A percentile compares a stretch with the other conserved stretches of the same genome.
phyloP scores from a whole-genome alignment of 2,797 vertebrate species.

The Neosilurus mollespiculum region DNA sequence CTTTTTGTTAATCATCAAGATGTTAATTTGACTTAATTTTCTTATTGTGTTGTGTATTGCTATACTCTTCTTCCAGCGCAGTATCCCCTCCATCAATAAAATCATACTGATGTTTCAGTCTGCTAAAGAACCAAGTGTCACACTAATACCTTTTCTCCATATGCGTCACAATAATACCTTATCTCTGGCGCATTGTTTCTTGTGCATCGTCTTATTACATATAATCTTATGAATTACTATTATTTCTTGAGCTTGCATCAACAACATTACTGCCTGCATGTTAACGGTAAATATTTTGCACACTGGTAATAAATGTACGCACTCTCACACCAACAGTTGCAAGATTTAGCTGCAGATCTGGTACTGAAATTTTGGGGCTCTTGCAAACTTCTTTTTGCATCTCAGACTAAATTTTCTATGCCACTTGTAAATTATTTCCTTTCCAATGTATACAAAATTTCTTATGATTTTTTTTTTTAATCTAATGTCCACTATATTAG shows the following conservation, averaged over 20 bases:
- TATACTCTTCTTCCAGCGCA: neutral
- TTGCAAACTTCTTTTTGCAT: no score
- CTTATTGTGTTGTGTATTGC: conserved; percentile 3
- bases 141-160: neutral
- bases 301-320: no score
- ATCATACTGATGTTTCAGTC: neutral
- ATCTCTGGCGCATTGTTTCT: neutral
- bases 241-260: neutral
- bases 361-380: no score
- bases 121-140: neutral
- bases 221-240: neutral
- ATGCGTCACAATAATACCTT: neutral
- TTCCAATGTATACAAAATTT: no score
- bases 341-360: no score
- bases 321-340: no score
- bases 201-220: neutral
- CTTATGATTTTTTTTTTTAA: no score
- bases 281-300: no score
- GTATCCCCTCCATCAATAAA: neutral
- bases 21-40: neutral
- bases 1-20: neutral
- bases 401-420: no score
- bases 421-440: no score
- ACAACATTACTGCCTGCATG: neutral
- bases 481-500: no score